A percentile compares a stretch with the other conserved stretches of the same genome.
These are phyloP conservation scores for Acropternis orthonyx DNA, from an alignment of 2,797 vertebrate genomes.

Conservation along the genomic window DNA sequence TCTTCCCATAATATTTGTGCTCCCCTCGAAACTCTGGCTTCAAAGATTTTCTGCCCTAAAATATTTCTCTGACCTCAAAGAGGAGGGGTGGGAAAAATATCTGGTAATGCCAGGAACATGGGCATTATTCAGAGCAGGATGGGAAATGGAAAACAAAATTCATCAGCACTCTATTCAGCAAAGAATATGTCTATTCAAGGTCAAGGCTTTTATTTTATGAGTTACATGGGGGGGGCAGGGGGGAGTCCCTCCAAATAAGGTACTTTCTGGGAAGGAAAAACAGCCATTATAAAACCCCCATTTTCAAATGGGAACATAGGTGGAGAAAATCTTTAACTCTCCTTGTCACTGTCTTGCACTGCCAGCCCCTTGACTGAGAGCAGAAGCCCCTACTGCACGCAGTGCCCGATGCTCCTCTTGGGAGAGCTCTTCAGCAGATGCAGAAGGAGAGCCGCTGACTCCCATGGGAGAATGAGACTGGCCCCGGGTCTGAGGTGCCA, in stretches of 20 bases:
- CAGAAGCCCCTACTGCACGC: neutral
- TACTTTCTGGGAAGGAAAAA: neutral
- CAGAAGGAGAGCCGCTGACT: neutral
- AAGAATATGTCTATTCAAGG: neutral
- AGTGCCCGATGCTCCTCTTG: neutral
- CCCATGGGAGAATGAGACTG: accelerated
- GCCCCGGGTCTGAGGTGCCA: accelerated
- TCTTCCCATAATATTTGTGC: neutral
- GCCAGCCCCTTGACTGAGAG: neutral
- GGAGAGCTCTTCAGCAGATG: accelerated
- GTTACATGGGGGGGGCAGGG: neutral
- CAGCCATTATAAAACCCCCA: neutral
- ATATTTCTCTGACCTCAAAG: neutral
- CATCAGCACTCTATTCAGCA: neutral
- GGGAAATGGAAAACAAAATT: neutral
- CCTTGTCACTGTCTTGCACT: neutral
- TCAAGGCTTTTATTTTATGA: neutral
- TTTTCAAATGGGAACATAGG: neutral
- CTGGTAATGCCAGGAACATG: neutral
- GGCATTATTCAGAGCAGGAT: neutral
- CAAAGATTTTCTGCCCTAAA: neutral
- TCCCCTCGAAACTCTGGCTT: neutral
- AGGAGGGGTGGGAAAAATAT: neutral
- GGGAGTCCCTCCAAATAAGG: neutral
- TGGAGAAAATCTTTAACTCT: neutral